Evolutionary conservation across 2,797 vertebrate species (phyloP), one percentile per base, ranked within the genome.

Genomic region (Sternotherus odoratus): DNA sequence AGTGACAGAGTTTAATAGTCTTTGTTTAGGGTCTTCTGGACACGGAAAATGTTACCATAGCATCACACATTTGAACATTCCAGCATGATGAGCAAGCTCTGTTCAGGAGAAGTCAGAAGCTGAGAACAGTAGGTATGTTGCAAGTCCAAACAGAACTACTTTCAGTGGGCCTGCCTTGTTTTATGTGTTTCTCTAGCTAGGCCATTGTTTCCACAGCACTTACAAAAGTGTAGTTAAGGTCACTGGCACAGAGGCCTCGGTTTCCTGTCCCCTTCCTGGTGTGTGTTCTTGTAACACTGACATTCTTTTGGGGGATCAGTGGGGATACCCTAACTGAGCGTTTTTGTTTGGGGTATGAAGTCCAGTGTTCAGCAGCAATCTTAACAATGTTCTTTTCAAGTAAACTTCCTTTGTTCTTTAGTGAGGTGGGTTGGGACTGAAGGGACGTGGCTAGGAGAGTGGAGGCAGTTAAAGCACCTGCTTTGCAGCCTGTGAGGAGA

Each of bases 151-250:
- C 12, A 48, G 5, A 1, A 13, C 3, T 23, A 50, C 28, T 91
- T 30, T 0, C 4, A 24, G 5, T 88, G 2, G 1, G 2, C 1
- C 2, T 92, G 26, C 69, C 66, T 15, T 19, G n/a, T 11, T 19
- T n/a, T 2, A 1, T n/a, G 39, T 77, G 17, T 12, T 93, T 16
- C 74, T 91, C 11, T 39, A 79, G n/a, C 11, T 39, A 79, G n/a
- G 30, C 56, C 28, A 53, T 5, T 0, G 1, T 24, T 9, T 83
- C 92, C 57, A 33, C 57, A 12, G n/a, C 23, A 69, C n/a, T 69
- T 69, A 69, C 21, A 39, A 36, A 69, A 69, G 66, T 69, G 66
- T 69, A 69, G 36, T 69, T 39, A 36, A 69, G 74, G 2, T 33
- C 7, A 56, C 6, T 49, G 4, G 28, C 66, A 60, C 11, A n/a